Evolutionary conservation across 1,140 invertebrate species (phyloP).

Genomic region (Phthorimaea operculella): DNA sequence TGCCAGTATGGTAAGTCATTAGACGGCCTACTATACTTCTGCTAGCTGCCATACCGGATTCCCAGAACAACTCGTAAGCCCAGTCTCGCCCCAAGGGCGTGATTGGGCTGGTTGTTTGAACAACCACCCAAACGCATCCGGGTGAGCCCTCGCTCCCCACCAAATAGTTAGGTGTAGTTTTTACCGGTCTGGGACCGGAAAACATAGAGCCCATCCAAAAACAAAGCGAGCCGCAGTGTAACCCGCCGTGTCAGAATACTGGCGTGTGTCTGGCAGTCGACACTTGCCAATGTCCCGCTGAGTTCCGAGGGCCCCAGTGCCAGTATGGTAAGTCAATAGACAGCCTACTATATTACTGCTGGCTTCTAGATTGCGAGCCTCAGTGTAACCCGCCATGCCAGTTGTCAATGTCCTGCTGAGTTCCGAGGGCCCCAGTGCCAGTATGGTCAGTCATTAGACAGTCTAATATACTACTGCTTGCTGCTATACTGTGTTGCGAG

Average conservation of each 20-base stretch:
- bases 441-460: conserved; percentile 78
- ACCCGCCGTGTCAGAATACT: conserved; percentile 79
- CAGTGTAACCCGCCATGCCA: conserved; percentile 78
- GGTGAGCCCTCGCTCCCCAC: too few species aligned
- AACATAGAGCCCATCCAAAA: too few species aligned
- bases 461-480: conserved; percentile 69
- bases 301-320: conserved; percentile 78
- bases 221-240: conserved; percentile 76
- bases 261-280: conserved; percentile 80
- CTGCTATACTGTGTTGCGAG: conserved; percentile 74
- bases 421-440: conserved; percentile 81
- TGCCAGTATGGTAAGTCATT: conserved; percentile 85
- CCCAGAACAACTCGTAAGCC: too few species aligned
- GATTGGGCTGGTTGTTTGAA: too few species aligned
- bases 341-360: too few species aligned
- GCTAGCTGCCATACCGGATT: conserved; percentile 74
- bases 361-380: conserved; percentile 74
- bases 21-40: conserved; percentile 71
- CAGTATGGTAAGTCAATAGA: conserved; percentile 81
- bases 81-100: too few species aligned
- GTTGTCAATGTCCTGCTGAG: conserved; percentile 78
- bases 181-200: too few species aligned
- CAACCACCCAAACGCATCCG: too few species aligned
- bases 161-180: too few species aligned
- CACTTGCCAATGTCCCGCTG: conserved; percentile 78